phyloP scores from a whole-genome alignment of 2,797 vertebrate genomes.

The Pteropus rufus region DNA sequence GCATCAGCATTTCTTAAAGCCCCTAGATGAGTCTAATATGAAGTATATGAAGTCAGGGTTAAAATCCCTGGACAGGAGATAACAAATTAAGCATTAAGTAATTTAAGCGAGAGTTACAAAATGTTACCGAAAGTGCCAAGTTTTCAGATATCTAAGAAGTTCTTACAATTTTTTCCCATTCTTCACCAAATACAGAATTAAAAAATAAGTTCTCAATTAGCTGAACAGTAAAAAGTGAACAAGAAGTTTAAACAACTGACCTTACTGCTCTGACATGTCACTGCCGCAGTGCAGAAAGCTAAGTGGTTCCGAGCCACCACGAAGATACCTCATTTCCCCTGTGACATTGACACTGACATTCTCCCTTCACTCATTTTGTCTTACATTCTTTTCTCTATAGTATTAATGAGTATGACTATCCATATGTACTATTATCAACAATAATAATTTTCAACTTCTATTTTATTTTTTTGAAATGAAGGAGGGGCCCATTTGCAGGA shows the following conservation, averaged over 20 bases:
- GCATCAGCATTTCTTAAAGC: background rate
- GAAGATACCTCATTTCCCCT: background rate
- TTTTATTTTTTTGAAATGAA: background rate
- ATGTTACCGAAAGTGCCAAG: background rate
- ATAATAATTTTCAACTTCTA: background rate
- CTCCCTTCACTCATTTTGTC: background rate
- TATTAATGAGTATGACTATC: background rate
- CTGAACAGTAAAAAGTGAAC: background rate
- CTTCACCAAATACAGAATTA: background rate
- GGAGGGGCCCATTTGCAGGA: background rate
- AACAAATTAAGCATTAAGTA: background rate
- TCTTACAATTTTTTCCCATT: background rate
- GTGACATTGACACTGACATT: background rate
- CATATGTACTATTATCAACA: background rate
- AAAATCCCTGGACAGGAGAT: background rate
- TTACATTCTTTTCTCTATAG: background rate
- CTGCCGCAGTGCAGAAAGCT: rapidly evolving
- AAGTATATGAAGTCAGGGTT: background rate
- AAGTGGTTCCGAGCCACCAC: rapidly evolving
- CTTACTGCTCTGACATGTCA: background rate
- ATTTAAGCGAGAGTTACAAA: background rate
- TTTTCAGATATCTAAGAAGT: background rate
- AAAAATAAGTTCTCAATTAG: background rate
- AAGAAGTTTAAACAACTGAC: background rate
- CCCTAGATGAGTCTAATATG: background rate